Evolutionary conservation across 2,113 vertebrate genomes (phyloP), one percentile per base, ranked within the genome.

Genomic region (Tyrannus savana): DNA sequence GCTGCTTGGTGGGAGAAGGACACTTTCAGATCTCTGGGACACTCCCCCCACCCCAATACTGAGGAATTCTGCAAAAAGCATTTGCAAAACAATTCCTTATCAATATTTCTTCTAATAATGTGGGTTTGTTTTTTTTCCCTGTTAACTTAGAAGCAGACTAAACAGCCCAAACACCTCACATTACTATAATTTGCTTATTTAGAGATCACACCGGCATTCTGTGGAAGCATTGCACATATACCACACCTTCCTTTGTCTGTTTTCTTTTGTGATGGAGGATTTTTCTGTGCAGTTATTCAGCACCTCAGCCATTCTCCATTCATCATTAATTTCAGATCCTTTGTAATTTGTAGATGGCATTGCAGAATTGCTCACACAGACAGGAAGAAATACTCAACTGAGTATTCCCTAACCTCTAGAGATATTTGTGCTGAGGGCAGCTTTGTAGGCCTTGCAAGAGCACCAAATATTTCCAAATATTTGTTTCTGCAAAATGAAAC

Each of bases 191-290:
- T 59, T 44, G 44, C 12, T 63, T 41, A 53, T 67, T 89, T 76
- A 79, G n/a, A 83, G 27, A 31, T 59, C 39, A 58, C 21, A 49
- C 3, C 15, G 53, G n/a, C 10, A 24, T 58, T 91, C 82, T 63
- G 35, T 46, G 15, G 30, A 50, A 86, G 39, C 22, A 37, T 12
- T 0, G 0, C 35, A 67, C 1, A 0, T 10, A 35, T 21, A 77
- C 7, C 14, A 59, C 5, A 33, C 25, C 5, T 56, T 46, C 33
- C 19, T 59, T 84, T 35, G 33, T 22, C 46, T 5, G 2, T 44
- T 82, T 63, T 71, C 37, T 28, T 67, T 66, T 41, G 19, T 41
- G 42, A 46, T 46, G 19, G 75, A 25, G 76, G 37, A 76, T 67
- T 68, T 83, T 79, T 23, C 80, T 50, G 14, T 0, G 1, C 27